Conservation (phyloP, 2,888 invertebrate genomes). For the Malthinus seriepunctatus region DNA sequence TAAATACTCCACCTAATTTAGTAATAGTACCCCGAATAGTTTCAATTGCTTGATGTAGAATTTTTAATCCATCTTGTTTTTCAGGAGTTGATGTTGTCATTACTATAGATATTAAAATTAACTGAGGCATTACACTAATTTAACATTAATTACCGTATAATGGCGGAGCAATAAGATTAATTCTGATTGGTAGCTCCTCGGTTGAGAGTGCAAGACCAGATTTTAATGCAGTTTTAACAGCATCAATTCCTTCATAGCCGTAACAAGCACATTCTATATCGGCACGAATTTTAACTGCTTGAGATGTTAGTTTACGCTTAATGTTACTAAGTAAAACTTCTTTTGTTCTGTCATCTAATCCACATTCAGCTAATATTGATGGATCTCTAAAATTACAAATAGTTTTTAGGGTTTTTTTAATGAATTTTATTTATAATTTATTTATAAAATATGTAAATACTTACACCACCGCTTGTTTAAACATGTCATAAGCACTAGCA, state of each 20-base stretch:
- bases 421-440: background rate
- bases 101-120: constrained; percentile 49
- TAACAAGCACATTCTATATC: constrained; percentile 94
- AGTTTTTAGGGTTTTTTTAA: background rate
- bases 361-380: constrained; percentile 92
- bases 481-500: constrained; percentile 95
- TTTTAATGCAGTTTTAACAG: constrained; percentile 90
- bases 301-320: constrained; percentile 93
- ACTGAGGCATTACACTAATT: background rate
- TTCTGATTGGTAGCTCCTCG: constrained; percentile 94
- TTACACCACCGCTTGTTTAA: constrained; percentile 96
- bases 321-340: constrained; percentile 93
- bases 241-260: constrained; percentile 98
- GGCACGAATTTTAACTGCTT: constrained; percentile 93
- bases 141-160: constrained; percentile 70
- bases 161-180: constrained; percentile 98
- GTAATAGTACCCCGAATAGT: constrained; percentile 83
- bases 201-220: constrained; percentile 90
- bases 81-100: constrained; percentile 99
- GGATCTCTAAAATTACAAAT: constrained; percentile 72
- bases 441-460: constrained; percentile 53
- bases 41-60: constrained; percentile 86
- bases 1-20: constrained; percentile 87
- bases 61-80: constrained; percentile 88
- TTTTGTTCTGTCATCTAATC: constrained; percentile 89